A percentile compares a stretch with the other conserved stretches of the same genome.
phyloP scores from a whole-genome alignment of 2,113 vertebrate species.

The Apaloderma vittatum region DNA sequence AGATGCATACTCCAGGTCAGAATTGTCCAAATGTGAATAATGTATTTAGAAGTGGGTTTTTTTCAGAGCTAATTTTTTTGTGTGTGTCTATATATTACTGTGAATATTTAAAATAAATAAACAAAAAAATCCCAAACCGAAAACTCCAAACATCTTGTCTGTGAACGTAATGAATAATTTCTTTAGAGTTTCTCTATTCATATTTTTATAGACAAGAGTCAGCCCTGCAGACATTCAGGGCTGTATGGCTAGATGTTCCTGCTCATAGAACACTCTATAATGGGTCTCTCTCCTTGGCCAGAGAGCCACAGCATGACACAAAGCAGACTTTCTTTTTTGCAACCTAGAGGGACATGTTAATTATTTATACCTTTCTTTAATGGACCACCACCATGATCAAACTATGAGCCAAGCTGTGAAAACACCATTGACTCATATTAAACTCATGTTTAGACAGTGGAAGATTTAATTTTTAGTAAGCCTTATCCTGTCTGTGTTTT shows the following conservation, averaged over 20 bases:
- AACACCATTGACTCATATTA: slow-evolving; percentile 37
- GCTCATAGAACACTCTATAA: not conserved
- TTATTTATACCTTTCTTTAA: slow-evolving; percentile 63
- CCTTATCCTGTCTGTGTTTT: slow-evolving; percentile 1
- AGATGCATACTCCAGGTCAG: not conserved
- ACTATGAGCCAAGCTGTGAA: slow-evolving; percentile 55
- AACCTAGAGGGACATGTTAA: slow-evolving; percentile 21
- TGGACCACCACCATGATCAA: slow-evolving; percentile 35
- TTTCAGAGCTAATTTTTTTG: not conserved
- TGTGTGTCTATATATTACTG: too few species aligned
- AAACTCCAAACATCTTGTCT: not conserved
- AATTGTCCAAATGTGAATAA: not conserved
- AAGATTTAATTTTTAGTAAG: slow-evolving; percentile 67
- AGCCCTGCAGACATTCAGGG: not conserved
- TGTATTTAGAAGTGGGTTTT: not conserved
- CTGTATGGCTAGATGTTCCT: not conserved
- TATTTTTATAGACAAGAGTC: not conserved
- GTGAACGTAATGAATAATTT: not conserved
- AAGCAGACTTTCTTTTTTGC: slow-evolving; percentile 49
- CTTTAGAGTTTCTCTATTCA: not conserved
- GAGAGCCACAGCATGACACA: not conserved
- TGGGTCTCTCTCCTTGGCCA: not conserved
- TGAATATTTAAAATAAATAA: not conserved
- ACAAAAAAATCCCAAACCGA: too few species aligned
- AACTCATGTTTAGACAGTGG: slow-evolving; percentile 46